Evolutionary conservation across 2,113 vertebrate genomes (phyloP).

Genomic region (Grantiella picta): DNA sequence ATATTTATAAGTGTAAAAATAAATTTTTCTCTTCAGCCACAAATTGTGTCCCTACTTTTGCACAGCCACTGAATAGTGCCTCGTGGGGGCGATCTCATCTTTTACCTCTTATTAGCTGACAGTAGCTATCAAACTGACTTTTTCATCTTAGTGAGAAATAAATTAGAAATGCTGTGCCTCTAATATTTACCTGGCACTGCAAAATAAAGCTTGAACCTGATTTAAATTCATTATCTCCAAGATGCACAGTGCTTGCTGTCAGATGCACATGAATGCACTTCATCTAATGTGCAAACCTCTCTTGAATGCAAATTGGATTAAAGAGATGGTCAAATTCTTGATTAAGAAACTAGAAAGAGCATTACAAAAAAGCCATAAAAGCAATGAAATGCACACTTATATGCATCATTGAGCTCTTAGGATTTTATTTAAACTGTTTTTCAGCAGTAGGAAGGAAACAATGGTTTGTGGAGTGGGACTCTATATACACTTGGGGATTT

Average conservation of each 20-base stretch:
- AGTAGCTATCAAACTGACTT: not conserved
- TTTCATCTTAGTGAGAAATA: not conserved
- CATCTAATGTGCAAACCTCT: not conserved
- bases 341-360: not conserved
- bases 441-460: slow-evolving; percentile 4
- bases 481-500: not conserved
- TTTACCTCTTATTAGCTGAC: not conserved
- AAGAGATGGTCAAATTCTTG: not conserved
- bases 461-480: not conserved
- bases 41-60: not conserved
- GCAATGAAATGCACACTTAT: not conserved
- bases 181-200: not conserved
- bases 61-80: not conserved
- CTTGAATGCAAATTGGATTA: not conserved
- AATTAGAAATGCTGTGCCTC: not conserved
- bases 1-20: not conserved
- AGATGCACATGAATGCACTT: not conserved
- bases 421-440: slow-evolving; percentile 20
- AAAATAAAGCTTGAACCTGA: not conserved
- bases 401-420: not conserved
- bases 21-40: not conserved
- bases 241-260: not conserved
- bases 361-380: not conserved
- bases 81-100: not conserved
- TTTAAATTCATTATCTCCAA: not conserved